phyloP scores from a whole-genome alignment of 64 coral and sea anemone species.

The Stylophora pistillata region DNA sequence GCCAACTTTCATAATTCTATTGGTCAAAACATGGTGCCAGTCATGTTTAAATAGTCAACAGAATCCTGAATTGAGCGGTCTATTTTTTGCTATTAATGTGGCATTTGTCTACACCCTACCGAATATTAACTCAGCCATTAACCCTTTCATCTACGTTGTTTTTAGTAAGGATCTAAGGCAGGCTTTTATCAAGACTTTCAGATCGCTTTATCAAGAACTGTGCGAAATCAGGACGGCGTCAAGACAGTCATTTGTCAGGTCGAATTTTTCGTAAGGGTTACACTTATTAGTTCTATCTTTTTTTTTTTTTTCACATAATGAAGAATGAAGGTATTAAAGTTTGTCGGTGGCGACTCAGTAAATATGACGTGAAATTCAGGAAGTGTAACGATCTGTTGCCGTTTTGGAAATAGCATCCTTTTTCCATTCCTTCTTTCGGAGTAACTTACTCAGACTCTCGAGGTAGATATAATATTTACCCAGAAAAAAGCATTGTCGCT shows the following conservation, averaged over 20 bases:
- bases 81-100: constrained; percentile 65
- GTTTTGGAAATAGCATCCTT: too few species aligned
- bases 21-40: constrained; percentile 70
- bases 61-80: constrained; percentile 36
- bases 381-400: too few species aligned
- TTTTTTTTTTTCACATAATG: not conserved
- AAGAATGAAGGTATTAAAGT: too few species aligned
- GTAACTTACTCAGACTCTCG: too few species aligned
- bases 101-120: constrained; percentile 84
- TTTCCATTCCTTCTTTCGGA: too few species aligned
- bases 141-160: constrained; percentile 89
- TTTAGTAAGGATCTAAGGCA: constrained; percentile 82
- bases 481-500: too few species aligned
- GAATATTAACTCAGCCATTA: constrained; percentile 81
- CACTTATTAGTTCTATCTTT: not conserved
- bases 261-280: not conserved
- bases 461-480: too few species aligned
- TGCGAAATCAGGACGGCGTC: not conserved
- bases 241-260: not conserved
- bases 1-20: constrained; percentile 79
- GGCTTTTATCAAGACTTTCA: constrained; percentile 64
- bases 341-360: too few species aligned
- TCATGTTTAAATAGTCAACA: constrained; percentile 40
- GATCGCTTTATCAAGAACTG: constrained; percentile 16
- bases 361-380: too few species aligned